These are phyloP conservation scores for Lepetodrilus schrolli DNA, from an alignment of 2,888 invertebrate genomes.

Conservation along the genomic window DNA sequence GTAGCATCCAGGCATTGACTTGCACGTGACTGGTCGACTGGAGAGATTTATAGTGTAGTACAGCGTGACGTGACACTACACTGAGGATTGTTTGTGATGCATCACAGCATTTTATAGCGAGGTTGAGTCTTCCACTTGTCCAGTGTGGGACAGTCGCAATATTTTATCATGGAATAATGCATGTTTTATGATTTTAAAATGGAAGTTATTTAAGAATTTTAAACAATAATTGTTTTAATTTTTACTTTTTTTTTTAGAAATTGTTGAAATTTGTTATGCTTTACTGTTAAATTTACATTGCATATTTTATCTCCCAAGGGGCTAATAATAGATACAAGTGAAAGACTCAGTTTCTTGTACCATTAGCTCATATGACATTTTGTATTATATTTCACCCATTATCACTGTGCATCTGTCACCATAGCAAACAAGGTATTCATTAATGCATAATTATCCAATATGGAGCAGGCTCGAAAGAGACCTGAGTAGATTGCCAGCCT, in stretches of 20 bases:
- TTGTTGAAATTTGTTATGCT: not conserved
- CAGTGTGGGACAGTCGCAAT: too few relatives aligned
- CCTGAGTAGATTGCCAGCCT: not conserved
- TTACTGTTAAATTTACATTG: too few relatives aligned
- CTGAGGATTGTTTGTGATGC: slow-evolving; percentile 15
- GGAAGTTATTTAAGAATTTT: too few relatives aligned
- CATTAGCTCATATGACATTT: slow-evolving; percentile 14
- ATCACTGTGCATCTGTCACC: slow-evolving; percentile 13
- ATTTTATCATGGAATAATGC: too few relatives aligned
- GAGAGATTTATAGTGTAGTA: slow-evolving; percentile 8
- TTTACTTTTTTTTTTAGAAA: not conserved
- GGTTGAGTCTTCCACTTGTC: not conserved
- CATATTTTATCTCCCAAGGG: too few relatives aligned
- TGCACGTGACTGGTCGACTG: not conserved
- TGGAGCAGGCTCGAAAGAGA: not conserved
- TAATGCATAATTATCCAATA: slow-evolving; percentile 23
- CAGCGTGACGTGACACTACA: slow-evolving; percentile 8
- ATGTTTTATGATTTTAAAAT: too few relatives aligned
- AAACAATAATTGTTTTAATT: not conserved
- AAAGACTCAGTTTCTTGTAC: not conserved
- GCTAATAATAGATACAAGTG: slow-evolving; percentile 12
- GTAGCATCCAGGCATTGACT: slow-evolving; percentile 14
- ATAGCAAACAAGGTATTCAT: not conserved
- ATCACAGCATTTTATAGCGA: too few relatives aligned
- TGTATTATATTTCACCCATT: not conserved